Percentiles rank a stretch among this genome's conserved stretches.
Evolutionary conservation across 37 sponge, comb jelly and placozoan species (phyloP).

Genomic region (Theonella swinhoei): DNA sequence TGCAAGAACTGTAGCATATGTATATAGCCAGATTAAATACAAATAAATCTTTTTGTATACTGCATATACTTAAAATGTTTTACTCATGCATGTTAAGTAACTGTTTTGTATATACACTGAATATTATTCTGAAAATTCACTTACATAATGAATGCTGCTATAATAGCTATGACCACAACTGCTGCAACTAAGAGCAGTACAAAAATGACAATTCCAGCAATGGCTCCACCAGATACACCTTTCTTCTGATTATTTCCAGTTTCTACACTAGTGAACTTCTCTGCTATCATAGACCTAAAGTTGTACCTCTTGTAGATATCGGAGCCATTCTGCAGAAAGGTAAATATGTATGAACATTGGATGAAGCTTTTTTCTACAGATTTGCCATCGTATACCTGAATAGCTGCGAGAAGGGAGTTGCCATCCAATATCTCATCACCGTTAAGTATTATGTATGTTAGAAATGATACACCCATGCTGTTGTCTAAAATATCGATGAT

Average conservation of each 20-base stretch:
- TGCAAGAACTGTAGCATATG: not conserved
- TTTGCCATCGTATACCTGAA: not conserved
- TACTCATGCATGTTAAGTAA: not conserved
- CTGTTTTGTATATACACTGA: not conserved
- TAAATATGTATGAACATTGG: no score
- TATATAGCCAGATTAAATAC: no score
- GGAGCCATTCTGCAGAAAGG: not conserved
- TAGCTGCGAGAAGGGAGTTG: not conserved
- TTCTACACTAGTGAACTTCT: not conserved
- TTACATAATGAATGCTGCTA: not conserved
- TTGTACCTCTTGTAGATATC: not conserved
- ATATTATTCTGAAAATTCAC: no score
- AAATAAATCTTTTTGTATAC: no score
- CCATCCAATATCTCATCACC: not conserved
- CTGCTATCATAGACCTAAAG: not conserved
- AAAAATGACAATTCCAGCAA: not conserved
- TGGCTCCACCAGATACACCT: not conserved
- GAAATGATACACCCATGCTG: not conserved
- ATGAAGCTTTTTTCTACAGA: no score
- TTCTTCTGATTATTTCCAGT: no score
- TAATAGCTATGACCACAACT: not conserved
- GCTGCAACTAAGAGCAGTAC: not conserved
- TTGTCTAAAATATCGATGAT: not conserved
- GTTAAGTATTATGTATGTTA: no score
- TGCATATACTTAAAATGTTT: no score